Evolutionary conservation across 2,888 invertebrate species (phyloP), one percentile per base, ranked within the genome.

Genomic region (Temnothorax unifasciatus): DNA sequence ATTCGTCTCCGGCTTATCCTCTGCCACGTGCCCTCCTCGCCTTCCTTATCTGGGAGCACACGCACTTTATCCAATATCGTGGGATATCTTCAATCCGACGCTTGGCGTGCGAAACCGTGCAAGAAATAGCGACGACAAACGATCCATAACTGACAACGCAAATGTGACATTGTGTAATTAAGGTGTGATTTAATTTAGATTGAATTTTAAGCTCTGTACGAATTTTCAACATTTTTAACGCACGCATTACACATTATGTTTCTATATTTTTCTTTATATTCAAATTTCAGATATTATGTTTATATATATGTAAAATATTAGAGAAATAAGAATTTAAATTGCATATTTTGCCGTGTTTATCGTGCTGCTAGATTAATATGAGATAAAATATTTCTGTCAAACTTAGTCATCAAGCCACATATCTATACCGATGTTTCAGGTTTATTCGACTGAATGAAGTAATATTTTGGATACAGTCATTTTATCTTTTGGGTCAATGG

Each of bases 1-100:
- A 93, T 93, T 92, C 91, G 92, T 93, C 91, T 92, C 89, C 84
- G 88, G 92, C 90, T 92, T 92, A 93, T 93, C 91, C 91, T 90
- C 85, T 84, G 89, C 89, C 91, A 89, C 89, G 89, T 88, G 86
- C 52, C 79, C 85, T 64, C 83, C 85, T 77, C 84, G 85, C 64
- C 87, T 89, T 88, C 84, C 90, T 91, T 92, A 91, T 91, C 90
- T 90, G 61, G 18, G 76, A 75, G 83, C 81, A 85, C 91, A 89
- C 89, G 89, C 91, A 89, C 87, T 89, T 90, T 88, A 89, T 87
- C 85, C 86, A 88, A 88, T 88, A 90, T 86, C 89, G 83, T 64
- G 86, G 83, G 87, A 77, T 89, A 87, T 90, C 89, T 90, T 85
- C 50, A 88, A 90, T 90, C 88, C 85, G 86, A 86, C 84, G 87